phyloP scores from a whole-genome alignment of 1,140 invertebrate species.

The Trachymyrmex cornetzi region DNA sequence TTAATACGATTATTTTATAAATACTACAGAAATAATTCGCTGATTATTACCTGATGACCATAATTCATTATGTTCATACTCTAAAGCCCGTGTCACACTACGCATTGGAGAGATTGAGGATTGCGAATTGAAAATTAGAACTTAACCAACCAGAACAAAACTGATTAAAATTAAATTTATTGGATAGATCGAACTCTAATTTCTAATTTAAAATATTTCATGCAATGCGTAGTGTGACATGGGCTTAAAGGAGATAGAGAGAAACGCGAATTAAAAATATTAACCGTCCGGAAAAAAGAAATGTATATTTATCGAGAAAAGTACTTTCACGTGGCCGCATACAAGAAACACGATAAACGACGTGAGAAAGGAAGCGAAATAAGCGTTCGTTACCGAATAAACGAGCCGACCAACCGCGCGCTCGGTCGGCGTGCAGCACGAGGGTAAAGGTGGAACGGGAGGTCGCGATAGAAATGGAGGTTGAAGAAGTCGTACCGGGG shows the following conservation, averaged over 20 bases:
- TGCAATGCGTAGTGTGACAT: no score
- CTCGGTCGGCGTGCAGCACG: constrained; percentile 49
- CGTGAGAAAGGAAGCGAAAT: constrained; percentile 82
- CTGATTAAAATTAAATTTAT: no score
- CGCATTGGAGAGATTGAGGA: no score
- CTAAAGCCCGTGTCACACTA: no score
- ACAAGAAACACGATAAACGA: constrained; percentile 73
- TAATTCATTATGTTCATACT: no score
- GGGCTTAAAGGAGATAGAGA: not conserved
- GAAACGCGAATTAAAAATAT: constrained; percentile 1
- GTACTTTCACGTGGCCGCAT: constrained; percentile 23
- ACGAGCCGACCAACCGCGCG: constrained; percentile 38
- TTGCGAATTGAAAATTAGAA: no score
- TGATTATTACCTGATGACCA: no score
- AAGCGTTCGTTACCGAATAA: constrained; percentile 61
- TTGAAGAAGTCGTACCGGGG: constrained; percentile 70
- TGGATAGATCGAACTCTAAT: no score
- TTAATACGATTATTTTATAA: no score
- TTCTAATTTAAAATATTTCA: no score
- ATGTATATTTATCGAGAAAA: not conserved
- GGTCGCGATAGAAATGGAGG: constrained; percentile 75
- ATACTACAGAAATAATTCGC: no score
- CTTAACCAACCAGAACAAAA: no score
- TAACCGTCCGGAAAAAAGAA: constrained; percentile 18
- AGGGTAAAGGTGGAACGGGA: constrained; percentile 68